A percentile compares a stretch with the other conserved stretches of the same genome.
phyloP scores from a whole-genome alignment of 2,797 vertebrate genomes.

The Halcyon chelicuti region DNA sequence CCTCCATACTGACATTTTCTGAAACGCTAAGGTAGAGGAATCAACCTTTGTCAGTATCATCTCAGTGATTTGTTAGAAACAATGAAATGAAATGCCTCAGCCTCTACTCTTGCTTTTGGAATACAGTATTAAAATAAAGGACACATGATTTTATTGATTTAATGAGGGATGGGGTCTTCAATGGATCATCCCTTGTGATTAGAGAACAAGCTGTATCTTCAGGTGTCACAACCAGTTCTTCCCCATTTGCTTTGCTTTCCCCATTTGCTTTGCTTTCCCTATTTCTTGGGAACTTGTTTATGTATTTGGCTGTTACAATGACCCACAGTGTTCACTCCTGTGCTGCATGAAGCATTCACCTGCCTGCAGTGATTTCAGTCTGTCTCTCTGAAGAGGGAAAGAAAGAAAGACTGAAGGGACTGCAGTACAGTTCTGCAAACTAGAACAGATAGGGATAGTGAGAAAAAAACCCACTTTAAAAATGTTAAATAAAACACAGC shows the following conservation, averaged over 20 bases:
- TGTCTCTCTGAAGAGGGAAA: conserved; percentile 49
- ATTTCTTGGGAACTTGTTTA: conserved; percentile 52
- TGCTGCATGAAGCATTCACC: conserved; percentile 58
- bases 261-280: neutral
- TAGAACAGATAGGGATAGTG: conserved; percentile 20
- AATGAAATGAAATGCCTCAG: conserved; percentile 74
- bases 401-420: neutral
- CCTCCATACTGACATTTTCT: conserved; percentile 80
- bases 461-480: neutral
- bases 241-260: conserved; percentile 17
- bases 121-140: conserved; percentile 78
- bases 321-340: conserved; percentile 54
- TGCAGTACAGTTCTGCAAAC: conserved; percentile 5
- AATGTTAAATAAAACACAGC: conserved; percentile 59
- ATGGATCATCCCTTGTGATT: conserved; percentile 40
- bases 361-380: conserved; percentile 64
- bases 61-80: conserved; percentile 74
- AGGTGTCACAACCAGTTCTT: conserved; percentile 33
- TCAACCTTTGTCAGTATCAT: conserved; percentile 76
- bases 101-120: conserved; percentile 65
- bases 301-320: conserved; percentile 46
- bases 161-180: conserved; percentile 70
- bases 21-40: conserved; percentile 78
- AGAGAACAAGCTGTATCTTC: conserved; percentile 20
- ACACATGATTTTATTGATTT: conserved; percentile 81